Conservation (phyloP, 1,140 invertebrate genomes). For the fruit fly (Drosophila melanogaster) region DNA sequence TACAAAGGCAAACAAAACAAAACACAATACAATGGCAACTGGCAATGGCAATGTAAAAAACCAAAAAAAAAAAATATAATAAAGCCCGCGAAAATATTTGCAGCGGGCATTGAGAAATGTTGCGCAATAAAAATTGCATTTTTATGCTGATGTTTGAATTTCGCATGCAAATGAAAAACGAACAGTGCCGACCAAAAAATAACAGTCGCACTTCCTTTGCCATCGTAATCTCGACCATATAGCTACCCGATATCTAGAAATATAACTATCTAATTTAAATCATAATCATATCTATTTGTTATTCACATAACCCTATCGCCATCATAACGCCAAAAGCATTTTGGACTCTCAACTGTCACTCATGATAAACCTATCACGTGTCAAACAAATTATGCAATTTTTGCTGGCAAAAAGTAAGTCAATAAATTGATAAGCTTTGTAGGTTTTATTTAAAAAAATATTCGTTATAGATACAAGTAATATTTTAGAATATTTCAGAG, state of each 20-base stretch:
- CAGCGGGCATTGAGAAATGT: constrained; percentile 82
- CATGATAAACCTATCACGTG: background rate
- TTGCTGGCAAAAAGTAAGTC: too few species aligned
- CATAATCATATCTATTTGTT: background rate
- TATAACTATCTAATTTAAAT: background rate
- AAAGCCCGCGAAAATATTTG: constrained; percentile 82
- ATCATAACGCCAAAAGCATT: background rate
- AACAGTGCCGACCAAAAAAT: constrained; percentile 55
- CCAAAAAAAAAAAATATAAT: constrained; percentile 60
- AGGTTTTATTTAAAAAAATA: too few species aligned
- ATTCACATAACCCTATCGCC: background rate
- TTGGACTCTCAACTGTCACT: background rate
- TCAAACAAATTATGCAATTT: background rate
- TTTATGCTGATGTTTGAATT: constrained; percentile 83
- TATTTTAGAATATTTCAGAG: too few species aligned
- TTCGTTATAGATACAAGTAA: too few species aligned
- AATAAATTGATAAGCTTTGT: background rate
- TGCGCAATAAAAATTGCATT: constrained; percentile 83
- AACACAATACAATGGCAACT: constrained; percentile 1
- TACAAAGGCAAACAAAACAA: background rate
- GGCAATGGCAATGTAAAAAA: background rate
- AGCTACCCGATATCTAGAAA: constrained; percentile 15
- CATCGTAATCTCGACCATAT: too few species aligned
- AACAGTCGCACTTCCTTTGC: constrained; percentile 10
- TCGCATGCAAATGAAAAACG: constrained; percentile 81